Evolutionary conservation across 2,888 invertebrate species (phyloP).

Genomic region (Tinea trinotella): DNA sequence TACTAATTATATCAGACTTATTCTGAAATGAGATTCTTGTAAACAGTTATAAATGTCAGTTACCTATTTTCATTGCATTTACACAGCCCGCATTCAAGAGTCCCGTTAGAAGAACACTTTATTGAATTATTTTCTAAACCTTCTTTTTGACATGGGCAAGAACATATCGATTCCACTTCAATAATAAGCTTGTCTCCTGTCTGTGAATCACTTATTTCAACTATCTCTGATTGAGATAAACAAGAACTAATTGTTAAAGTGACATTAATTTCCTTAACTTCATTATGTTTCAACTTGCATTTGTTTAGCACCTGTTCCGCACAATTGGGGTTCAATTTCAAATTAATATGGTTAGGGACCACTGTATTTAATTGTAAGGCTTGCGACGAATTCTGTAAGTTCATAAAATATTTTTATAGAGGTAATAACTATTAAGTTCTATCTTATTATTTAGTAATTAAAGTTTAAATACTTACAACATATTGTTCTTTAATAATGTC

Average conservation of each 20-base stretch:
- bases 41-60: no score
- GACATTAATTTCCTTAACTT: conserved; percentile 31
- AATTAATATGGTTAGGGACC: conserved; percentile 29
- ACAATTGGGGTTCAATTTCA: conserved; percentile 36
- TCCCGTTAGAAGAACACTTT: conserved; percentile 56
- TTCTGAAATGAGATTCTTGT: no score
- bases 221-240: not conserved
- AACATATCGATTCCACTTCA: conserved; percentile 79
- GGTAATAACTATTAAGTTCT: no score
- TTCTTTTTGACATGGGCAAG: conserved; percentile 79
- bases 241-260: conserved; percentile 26
- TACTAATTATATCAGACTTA: no score
- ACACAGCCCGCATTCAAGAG: conserved; percentile 76
- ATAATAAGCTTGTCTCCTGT: conserved; percentile 74
- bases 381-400: conserved; percentile 33
- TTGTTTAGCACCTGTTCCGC: conserved; percentile 22
- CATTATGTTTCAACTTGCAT: conserved; percentile 31
- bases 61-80: conserved; percentile 60
- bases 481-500: conserved; percentile 79
- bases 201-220: not conserved
- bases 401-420: no score
- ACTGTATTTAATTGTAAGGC: conserved; percentile 27
- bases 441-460: not conserved
- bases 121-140: conserved; percentile 38
- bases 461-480: conserved; percentile 53